Evolutionary conservation across 2,888 invertebrate species (phyloP), one percentile per base, ranked within the genome.

Genomic region (Catocala fraxini): DNA sequence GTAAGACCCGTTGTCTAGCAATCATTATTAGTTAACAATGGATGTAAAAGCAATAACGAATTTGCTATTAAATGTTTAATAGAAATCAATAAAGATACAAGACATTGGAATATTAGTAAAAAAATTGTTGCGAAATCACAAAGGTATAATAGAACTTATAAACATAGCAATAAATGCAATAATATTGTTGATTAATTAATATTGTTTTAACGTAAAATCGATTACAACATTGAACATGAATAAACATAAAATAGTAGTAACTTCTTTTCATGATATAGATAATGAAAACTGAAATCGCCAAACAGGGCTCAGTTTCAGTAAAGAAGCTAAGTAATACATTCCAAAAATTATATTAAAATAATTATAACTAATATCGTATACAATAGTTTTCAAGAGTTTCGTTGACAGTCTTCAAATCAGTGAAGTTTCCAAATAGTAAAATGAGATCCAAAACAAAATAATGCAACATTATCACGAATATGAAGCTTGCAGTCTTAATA

Each of bases 371-470:
- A 53, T n/a, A 52, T 74, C 79, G 78, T 79, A 77, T 77, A 78
- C 79, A 75, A 70, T 59, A 53, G 55, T 68, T 60, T 43, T 46
- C 52, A 48, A 59, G 33, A 56, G 41, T 56, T 70, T 66, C 51
- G 61, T 43, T 60, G 57, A 72, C 63, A 76, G 72, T 77, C 68
- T 72, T 65, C 11, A 56, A 60, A 56, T 63, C 51, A 67, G 59
- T 49, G 13, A 57, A 56, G 48, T 60, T 67, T 51, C 10, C 49
- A 49, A 25, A 25, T 49, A 52, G 51, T 49, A 57, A 70, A 63
- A 76, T 75, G 80, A 79, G 80, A 79, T 79, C 80, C 55, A 71
- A 66, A 65, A 69, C 60, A 56, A 68, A 48, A 5, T 9, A 6
- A 68, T 71, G 72, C 56, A 65, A 41, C 56, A 51, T 59, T 68